Evolutionary conservation across 2,888 invertebrate genomes (phyloP).

Genomic region (Drosophila nr. perissopoda): DNA sequence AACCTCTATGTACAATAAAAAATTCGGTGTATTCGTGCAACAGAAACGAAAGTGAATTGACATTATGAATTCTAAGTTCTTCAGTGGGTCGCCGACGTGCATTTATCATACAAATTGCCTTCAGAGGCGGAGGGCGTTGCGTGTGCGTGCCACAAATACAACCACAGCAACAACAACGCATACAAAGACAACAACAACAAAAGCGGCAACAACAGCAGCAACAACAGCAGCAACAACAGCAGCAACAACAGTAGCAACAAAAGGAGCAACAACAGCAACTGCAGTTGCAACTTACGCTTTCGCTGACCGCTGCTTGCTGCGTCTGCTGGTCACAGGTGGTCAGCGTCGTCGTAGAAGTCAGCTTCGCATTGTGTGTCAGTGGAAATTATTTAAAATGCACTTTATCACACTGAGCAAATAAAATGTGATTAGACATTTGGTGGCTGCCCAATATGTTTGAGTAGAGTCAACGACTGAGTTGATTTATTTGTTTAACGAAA

Average conservation of each 20-base stretch:
- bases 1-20: neutral
- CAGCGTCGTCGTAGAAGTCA: constrained; percentile 18
- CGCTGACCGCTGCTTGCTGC: constrained; percentile 63
- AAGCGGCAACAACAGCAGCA: constrained; percentile 19
- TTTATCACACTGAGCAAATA: constrained; percentile 15
- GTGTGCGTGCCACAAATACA: constrained; percentile 27
- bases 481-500: neutral
- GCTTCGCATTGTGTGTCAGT: constrained; percentile 32
- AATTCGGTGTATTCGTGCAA: constrained; percentile 7
- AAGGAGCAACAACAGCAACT: neutral
- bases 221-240: constrained; percentile 6
- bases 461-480: neutral
- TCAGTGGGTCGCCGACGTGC: constrained; percentile 24
- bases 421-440: neutral
- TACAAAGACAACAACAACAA: constrained; percentile 8
- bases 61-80: constrained; percentile 65
- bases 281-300: constrained; percentile 67
- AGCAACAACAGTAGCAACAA: neutral
- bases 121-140: constrained; percentile 38
- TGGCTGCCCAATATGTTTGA: neutral
- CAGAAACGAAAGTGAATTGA: constrained; percentile 67
- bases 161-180: neutral
- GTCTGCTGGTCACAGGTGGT: constrained; percentile 68
- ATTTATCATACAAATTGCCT: constrained; percentile 49
- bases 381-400: constrained; percentile 15